A percentile compares a stretch with the other conserved stretches of the same genome.
Evolutionary conservation across 2,797 vertebrate genomes (phyloP).

Genomic region (Tokudaia tokunoshimensis): DNA sequence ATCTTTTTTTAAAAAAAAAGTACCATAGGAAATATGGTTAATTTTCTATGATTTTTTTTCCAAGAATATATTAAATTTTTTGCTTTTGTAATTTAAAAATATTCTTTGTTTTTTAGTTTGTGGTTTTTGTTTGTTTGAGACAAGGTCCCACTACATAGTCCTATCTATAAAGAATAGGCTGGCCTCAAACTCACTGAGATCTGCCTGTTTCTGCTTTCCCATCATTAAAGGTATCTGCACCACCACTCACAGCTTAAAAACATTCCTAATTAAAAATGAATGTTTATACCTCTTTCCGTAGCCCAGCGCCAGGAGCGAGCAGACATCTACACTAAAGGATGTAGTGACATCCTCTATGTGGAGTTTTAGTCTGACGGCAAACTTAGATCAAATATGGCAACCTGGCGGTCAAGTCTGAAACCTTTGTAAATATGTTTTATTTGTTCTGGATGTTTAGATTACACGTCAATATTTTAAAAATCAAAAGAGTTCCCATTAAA

Average conservation of each 20-base stretch:
- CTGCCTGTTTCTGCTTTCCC: not conserved
- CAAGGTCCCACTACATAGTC: not conserved
- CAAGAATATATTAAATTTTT: conserved; percentile 37
- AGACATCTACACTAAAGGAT: not conserved
- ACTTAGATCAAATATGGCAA: not conserved
- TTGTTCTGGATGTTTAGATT: conserved; percentile 11
- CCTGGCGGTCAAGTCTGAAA: not conserved
- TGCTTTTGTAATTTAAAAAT: conserved; percentile 15
- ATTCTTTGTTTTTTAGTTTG: not conserved
- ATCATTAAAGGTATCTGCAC: not conserved
- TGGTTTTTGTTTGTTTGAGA: not conserved
- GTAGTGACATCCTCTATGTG: not conserved
- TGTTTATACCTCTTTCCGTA: not conserved
- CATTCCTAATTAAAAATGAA: not conserved
- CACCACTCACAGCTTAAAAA: not conserved
- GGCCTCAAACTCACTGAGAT: not conserved
- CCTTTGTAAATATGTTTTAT: conserved; percentile 11
- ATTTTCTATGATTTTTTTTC: conserved; percentile 6
- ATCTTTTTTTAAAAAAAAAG: not conserved
- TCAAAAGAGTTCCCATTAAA: conserved; percentile 25
- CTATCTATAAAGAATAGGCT: not conserved
- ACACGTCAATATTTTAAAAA: conserved; percentile 65
- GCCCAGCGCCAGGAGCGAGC: not conserved
- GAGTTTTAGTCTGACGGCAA: not conserved
- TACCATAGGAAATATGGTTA: not conserved